Evolutionary conservation across 2,888 invertebrate species (phyloP).

Genomic region (Cataglyphis altisquamis): DNA sequence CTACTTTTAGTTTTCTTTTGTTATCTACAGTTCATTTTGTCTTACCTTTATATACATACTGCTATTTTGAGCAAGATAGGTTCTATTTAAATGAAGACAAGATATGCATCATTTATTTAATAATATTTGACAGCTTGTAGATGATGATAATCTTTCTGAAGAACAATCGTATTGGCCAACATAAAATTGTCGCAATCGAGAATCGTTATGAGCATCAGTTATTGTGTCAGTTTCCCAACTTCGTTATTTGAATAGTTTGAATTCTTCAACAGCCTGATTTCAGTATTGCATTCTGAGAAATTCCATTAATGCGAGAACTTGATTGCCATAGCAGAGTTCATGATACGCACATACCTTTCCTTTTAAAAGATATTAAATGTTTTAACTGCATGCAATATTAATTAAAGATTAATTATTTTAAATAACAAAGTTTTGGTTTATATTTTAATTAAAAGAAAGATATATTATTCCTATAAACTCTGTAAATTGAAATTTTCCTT

Average conservation of each 20-base stretch:
- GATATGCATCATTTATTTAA: conserved; percentile 7
- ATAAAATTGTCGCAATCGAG: conserved; percentile 20
- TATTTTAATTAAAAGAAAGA: neutral
- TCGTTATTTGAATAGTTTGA: conserved; percentile 56
- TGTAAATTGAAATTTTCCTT: neutral
- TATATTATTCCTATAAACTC: neutral
- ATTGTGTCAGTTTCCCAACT: conserved; percentile 52
- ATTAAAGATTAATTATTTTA: conserved; percentile 13
- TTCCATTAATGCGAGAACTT: conserved; percentile 38
- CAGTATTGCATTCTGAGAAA: conserved; percentile 29
- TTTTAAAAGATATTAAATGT: neutral
- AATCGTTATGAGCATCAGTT: conserved; percentile 32
- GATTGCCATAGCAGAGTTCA: conserved; percentile 22
- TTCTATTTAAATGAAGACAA: neutral
- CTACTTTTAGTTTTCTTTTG: neutral
- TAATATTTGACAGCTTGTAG: neutral
- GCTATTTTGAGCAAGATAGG: neutral
- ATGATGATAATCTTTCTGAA: neutral
- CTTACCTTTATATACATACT: neutral
- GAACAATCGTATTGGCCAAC: conserved; percentile 11
- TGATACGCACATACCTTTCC: conserved; percentile 8
- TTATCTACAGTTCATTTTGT: neutral
- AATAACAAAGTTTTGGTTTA: neutral
- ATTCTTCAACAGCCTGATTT: conserved; percentile 31
- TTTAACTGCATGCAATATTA: neutral